These are phyloP conservation scores for Copidosoma floridanum DNA, from an alignment of 1,140 invertebrate species.

Conservation along the genomic window DNA sequence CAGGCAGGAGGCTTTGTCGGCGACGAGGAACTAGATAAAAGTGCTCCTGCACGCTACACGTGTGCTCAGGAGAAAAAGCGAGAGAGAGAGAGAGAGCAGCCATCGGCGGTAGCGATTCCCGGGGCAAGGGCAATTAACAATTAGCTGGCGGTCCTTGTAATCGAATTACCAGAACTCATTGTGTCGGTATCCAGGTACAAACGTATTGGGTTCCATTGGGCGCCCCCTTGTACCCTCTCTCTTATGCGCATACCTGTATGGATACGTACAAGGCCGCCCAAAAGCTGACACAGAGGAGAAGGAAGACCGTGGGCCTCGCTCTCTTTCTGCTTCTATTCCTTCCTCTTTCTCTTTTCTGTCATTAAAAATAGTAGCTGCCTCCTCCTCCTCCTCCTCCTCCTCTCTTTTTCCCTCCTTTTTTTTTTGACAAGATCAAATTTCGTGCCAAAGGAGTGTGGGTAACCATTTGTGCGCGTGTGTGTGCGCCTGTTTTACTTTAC, in stretches of 20 bases:
- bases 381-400: neutral
- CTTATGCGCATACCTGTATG: too few relatives aligned
- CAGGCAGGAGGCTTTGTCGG: slow-evolving; percentile 51
- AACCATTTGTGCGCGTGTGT: too few relatives aligned
- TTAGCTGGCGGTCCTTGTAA: slow-evolving; percentile 59
- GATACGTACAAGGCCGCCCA: too few relatives aligned
- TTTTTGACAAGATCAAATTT: slow-evolving; percentile 48
- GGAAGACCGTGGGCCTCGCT: neutral
- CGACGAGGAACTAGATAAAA: slow-evolving; percentile 23
- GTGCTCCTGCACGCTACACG: neutral
- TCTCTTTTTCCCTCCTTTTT: slow-evolving; percentile 21
- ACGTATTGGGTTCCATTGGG: slow-evolving; percentile 53
- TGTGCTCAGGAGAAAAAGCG: too few relatives aligned
- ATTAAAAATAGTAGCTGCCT: too few relatives aligned
- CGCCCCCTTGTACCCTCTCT: slow-evolving; percentile 23
- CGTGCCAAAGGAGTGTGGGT: too few relatives aligned
- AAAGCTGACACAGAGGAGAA: neutral
- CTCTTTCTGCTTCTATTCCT: neutral
- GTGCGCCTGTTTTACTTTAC: too few relatives aligned
- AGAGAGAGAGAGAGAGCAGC: too few relatives aligned
- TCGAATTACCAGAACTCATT: slow-evolving; percentile 53
- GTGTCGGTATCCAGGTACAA: slow-evolving; percentile 56
- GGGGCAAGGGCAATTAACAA: slow-evolving; percentile 56
- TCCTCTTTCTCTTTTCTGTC: neutral
- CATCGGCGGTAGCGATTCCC: too few relatives aligned